Evolutionary conservation across 2,113 vertebrate genomes (phyloP).

Genomic region (Lepisosteus oculatus): DNA sequence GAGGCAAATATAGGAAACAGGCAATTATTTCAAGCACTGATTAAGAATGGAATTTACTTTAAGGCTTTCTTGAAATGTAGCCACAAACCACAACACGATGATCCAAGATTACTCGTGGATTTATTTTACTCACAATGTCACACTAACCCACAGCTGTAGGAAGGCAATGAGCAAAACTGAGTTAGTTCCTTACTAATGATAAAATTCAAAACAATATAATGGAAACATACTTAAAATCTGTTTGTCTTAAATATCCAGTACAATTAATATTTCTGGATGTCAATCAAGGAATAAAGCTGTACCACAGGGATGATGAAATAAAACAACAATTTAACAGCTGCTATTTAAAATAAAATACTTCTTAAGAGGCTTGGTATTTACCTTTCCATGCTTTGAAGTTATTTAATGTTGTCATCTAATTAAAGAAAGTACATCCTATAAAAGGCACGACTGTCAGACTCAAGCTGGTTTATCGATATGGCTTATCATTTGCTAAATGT

Average conservation of each 20-base stretch:
- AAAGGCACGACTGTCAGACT: slow-evolving; percentile 36
- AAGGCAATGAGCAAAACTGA: no score
- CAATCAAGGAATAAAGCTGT: no score
- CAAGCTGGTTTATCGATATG: slow-evolving; percentile 23
- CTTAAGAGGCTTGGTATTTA: slow-evolving; percentile 9
- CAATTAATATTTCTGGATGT: no score
- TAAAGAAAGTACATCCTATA: slow-evolving; percentile 26
- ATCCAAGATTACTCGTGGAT: slow-evolving; percentile 5
- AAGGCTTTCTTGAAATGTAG: neutral
- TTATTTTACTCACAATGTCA: neutral
- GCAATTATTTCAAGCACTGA: neutral
- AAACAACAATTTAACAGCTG: no score
- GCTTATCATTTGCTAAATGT: slow-evolving; percentile 15
- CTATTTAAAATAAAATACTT: neutral
- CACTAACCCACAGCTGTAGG: no score
- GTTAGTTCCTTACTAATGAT: no score
- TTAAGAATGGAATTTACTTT: neutral
- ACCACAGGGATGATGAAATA: no score
- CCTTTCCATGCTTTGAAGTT: slow-evolving; percentile 30
- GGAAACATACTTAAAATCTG: no score
- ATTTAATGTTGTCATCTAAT: slow-evolving; percentile 22
- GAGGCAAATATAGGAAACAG: no score
- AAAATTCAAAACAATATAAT: no score
- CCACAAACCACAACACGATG: neutral
- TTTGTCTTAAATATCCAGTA: no score